Evolutionary conservation across 2,888 invertebrate genomes (phyloP).

Genomic region (Tenthredo notha): DNA sequence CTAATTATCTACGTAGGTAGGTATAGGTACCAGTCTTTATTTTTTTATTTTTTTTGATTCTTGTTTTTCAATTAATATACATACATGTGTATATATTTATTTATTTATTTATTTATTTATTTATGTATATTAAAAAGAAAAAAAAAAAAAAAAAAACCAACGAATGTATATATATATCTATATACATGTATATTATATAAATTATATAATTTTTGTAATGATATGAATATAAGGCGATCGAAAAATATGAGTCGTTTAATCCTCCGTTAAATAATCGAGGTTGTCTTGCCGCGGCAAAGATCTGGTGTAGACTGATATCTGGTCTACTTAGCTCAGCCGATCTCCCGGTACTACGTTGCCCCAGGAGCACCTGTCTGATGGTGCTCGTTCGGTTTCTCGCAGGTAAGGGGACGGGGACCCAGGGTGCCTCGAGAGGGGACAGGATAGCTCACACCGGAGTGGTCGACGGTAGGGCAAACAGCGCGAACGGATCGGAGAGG

Average conservation of each 20-base stretch:
- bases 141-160: too few species aligned
- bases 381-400: slow-evolving; percentile 11
- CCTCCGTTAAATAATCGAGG: slow-evolving; percentile 6
- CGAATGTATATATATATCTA: too few species aligned
- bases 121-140: too few species aligned
- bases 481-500: slow-evolving; percentile 71
- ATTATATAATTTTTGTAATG: not conserved
- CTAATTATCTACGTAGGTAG: not conserved
- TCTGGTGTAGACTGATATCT: slow-evolving; percentile 77
- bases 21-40: not conserved
- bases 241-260: not conserved
- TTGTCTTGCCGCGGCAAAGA: slow-evolving; percentile 74
- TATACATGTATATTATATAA: not conserved
- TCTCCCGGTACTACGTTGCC: slow-evolving; percentile 66
- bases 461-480: slow-evolving; percentile 62
- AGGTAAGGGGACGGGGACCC: slow-evolving; percentile 45
- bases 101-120: too few species aligned
- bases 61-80: not conserved
- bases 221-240: not conserved
- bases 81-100: not conserved
- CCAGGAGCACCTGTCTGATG: slow-evolving; percentile 50
- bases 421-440: slow-evolving; percentile 57
- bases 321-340: slow-evolving; percentile 76
- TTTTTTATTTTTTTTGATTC: not conserved
- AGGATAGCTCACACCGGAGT: slow-evolving; percentile 59